Evolutionary conservation across 2,797 vertebrate genomes (phyloP).

Genomic region (Sarcophilus harrisii): DNA sequence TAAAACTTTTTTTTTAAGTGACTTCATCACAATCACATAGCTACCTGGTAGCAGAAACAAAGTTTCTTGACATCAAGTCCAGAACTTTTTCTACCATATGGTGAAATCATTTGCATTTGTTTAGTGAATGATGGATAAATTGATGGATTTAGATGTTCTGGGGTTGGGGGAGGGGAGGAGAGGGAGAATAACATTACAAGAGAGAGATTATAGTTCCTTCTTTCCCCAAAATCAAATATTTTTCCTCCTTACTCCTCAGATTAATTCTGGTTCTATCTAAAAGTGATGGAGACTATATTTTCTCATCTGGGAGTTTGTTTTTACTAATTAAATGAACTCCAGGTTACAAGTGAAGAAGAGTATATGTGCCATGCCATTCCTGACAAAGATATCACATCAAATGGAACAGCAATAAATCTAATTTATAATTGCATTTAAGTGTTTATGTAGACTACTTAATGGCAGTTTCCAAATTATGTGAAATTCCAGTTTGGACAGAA

Average conservation of each 20-base stretch:
- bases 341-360: accelerated
- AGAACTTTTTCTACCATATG: not conserved
- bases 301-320: not conserved
- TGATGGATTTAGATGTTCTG: not conserved
- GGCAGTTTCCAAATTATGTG: not conserved
- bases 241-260: not conserved
- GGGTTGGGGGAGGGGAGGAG: too few relatives aligned
- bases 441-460: accelerated
- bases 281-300: not conserved
- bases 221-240: not conserved
- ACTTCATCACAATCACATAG: not conserved
- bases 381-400: not conserved
- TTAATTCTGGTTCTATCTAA: not conserved
- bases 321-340: not conserved
- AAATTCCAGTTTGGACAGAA: not conserved
- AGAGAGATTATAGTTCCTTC: not conserved
- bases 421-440: accelerated
- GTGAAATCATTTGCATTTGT: not conserved
- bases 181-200: not conserved
- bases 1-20: not conserved
- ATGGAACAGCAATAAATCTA: not conserved
- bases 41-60: not conserved
- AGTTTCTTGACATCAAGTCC: not conserved
- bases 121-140: not conserved
- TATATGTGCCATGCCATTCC: not conserved